Evolutionary conservation across 1,140 invertebrate genomes (phyloP).

Genomic region (Drosophila tropicalis): DNA sequence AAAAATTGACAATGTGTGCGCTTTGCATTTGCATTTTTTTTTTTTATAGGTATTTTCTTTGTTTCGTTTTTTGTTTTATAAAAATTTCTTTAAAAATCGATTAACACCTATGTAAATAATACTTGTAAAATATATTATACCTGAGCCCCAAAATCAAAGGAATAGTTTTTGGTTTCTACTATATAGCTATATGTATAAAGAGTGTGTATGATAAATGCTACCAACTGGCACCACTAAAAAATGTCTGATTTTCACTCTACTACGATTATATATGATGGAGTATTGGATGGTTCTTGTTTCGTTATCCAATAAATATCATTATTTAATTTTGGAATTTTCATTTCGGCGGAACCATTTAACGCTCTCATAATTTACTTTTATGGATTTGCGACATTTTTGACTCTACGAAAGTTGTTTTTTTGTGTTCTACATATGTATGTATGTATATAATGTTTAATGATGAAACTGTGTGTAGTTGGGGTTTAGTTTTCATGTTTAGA

Average conservation of each 20-base stretch:
- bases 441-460: conserved; percentile 22
- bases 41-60: background rate
- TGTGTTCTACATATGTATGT: conserved; percentile 3
- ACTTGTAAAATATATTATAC: conserved; percentile 57
- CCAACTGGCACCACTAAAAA: conserved; percentile 56
- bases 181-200: background rate
- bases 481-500: conserved; percentile 38
- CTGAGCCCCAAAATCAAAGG: conserved; percentile 57
- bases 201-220: conserved; percentile 27
- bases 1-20: conserved; percentile 1
- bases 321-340: conserved; percentile 3
- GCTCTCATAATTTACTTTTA: background rate
- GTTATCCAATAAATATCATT: background rate
- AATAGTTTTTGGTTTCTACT: conserved; percentile 16
- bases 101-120: conserved; percentile 57
- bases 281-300: conserved; percentile 21
- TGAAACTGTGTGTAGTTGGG: conserved; percentile 26
- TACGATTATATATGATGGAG: conserved; percentile 47
- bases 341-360: background rate
- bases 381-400: background rate
- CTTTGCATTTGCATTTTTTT: background rate
- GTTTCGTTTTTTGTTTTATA: conserved; percentile 18
- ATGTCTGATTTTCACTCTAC: conserved; percentile 33
- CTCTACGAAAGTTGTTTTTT: background rate
- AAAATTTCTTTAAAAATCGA: conserved; percentile 67